Base-by-base conservation (phyloP, 2,888 invertebrate genomes). In the Platycheirus rosarum region DNA sequence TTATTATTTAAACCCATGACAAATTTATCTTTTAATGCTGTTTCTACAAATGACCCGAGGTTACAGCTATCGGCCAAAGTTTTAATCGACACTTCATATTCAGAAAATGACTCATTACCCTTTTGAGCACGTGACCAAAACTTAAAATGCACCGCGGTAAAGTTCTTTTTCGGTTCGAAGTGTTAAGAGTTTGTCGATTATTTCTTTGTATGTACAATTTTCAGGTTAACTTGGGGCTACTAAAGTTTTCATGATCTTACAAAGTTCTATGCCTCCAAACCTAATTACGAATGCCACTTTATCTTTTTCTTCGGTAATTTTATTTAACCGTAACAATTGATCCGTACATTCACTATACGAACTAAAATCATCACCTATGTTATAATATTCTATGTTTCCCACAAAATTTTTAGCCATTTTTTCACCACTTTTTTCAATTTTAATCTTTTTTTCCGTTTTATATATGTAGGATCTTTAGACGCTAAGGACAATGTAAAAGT, bases 41-140 rank as follows among this genome's bases (percentile, higher is more conserved):
- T 42, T 18, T 42, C 42, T 42, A 42, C 8, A 42, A 42, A 42
- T 18, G 14, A 14, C 42, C 16, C 42, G 1, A 42, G 16, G 1
- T 42, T 42, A 42, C 42, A 42, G 42, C 18, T 42, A 42, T 42
- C 42, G 42, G 42, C 42, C 9, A 42, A 42, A 18, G 1, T 18
- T 3, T 18, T 42, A 18, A 18, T 42, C 16, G 16, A 42, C 16
- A 42, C 42, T 18, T 42, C 42, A 42, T 42, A 42, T 18, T 18
- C 42, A 2, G 42, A 16, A 9, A 42, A 16, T 42, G 42, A 18
- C 9, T 42, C 42, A 42, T 11, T 42, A 14, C 18, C 16, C 11
- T 42, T 42, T 42, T 42, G 42, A 42, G 42, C 42, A 42, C 18
- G 42, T 42, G 42, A 42, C 42, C 42, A 42, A 42, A 42, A 42